A percentile compares a stretch with the other conserved stretches of the same genome.
Conservation (phyloP, 2,113 vertebrate species). For the Tupaia tana region DNA sequence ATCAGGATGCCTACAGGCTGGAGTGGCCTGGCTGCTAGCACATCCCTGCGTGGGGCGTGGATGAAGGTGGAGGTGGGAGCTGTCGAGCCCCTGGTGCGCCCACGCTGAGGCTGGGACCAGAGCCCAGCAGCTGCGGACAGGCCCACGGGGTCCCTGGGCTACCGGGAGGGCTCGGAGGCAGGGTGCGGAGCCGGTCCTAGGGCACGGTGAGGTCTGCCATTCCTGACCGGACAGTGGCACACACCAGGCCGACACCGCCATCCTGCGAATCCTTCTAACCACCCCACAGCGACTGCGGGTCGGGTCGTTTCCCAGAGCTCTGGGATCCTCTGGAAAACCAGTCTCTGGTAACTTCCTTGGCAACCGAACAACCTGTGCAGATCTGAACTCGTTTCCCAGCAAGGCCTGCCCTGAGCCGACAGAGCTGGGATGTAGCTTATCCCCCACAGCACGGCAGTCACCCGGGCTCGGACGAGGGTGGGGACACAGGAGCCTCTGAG, state of each 20-base stretch:
- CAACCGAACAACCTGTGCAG: neutral
- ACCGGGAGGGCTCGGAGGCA: neutral
- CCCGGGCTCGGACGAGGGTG: too few species aligned
- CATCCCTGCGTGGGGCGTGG: too few species aligned
- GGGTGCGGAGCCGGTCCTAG: too few species aligned
- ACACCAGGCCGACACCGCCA: accelerated
- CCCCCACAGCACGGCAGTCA: accelerated
- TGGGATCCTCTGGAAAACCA: neutral
- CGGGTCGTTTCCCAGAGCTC: neutral
- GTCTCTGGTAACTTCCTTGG: neutral
- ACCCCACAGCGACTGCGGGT: accelerated
- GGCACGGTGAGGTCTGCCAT: accelerated
- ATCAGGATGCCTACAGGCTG: too few species aligned
- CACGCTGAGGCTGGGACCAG: accelerated
- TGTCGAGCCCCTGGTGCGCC: accelerated
- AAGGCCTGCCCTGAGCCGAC: neutral
- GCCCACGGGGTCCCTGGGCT: neutral
- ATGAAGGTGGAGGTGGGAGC: accelerated
- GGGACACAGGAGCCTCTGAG: too few species aligned
- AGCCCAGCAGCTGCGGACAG: accelerated
- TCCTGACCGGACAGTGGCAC: accelerated
- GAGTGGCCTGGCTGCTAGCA: too few species aligned
- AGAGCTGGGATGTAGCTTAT: accelerated
- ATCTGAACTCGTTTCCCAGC: neutral
- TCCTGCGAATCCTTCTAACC: neutral